A percentile compares a stretch with the other conserved stretches of the same genome.
phyloP scores from a whole-genome alignment of 2,888 invertebrate species.

The Encarsia formosa region DNA sequence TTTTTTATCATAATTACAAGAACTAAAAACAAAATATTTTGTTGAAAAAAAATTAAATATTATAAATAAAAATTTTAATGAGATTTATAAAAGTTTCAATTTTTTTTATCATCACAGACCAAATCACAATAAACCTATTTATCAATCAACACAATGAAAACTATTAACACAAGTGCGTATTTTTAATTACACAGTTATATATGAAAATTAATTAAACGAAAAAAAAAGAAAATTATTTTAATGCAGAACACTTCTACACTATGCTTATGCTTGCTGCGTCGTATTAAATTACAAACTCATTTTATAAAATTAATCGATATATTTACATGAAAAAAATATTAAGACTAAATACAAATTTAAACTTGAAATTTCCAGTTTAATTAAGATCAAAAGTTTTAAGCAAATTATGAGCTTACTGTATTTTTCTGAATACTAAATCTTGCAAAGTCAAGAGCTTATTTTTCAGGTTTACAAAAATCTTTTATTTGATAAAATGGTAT shows the following conservation, averaged over 20 bases:
- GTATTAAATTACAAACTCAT: constrained; percentile 22
- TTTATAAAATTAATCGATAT: constrained; percentile 15
- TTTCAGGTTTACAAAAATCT: too few species aligned
- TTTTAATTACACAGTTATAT: constrained; percentile 20
- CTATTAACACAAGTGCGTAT: constrained; percentile 8
- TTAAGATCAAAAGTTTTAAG: neutral
- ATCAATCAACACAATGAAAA: constrained; percentile 12
- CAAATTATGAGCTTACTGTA: neutral
- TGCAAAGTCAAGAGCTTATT: too few species aligned
- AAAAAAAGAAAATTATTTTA: constrained; percentile 17
- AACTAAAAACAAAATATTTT: neutral
- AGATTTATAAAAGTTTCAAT: constrained; percentile 3
- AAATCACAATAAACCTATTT: too few species aligned
- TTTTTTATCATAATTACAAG: too few species aligned
- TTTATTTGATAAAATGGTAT: too few species aligned
- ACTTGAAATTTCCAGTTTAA: constrained; percentile 1
- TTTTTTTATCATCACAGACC: too few species aligned
- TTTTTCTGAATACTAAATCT: too few species aligned
- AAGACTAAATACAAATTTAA: constrained; percentile 19
- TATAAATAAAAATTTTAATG: constrained; percentile 1
- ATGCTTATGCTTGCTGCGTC: constrained; percentile 1
- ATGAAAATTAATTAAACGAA: constrained; percentile 17
- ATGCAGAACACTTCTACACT: too few species aligned
- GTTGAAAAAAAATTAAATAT: neutral
- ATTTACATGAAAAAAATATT: constrained; percentile 23